Evolutionary conservation across 2,797 vertebrate species (phyloP).

Genomic region (Lithobates pipiens): DNA sequence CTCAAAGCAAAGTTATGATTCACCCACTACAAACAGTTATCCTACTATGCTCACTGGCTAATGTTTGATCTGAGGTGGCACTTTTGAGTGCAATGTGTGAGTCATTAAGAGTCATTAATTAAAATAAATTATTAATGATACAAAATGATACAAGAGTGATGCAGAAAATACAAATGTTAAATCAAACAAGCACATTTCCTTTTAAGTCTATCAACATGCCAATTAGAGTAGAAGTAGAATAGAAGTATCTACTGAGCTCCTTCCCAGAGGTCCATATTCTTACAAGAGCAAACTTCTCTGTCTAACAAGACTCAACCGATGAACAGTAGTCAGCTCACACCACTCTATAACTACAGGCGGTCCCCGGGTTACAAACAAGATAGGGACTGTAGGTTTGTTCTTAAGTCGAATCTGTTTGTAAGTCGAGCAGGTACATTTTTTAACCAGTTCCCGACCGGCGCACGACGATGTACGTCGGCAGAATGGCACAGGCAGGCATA

Average conservation of each 20-base stretch:
- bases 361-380: too few relatives aligned
- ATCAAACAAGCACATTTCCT: neutral
- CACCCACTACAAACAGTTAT: neutral
- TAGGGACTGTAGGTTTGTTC: too few relatives aligned
- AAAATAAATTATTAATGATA: neutral
- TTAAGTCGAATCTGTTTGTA: too few relatives aligned
- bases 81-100: slow-evolving; percentile 6
- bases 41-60: neutral
- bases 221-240: neutral
- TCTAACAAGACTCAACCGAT: too few relatives aligned
- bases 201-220: neutral
- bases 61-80: slow-evolving; percentile 4
- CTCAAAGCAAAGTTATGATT: slow-evolving; percentile 3
- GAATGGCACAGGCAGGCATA: too few relatives aligned
- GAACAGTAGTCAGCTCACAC: neutral
- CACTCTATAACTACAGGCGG: neutral
- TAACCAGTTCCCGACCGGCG: too few relatives aligned
- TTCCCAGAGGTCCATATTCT: neutral
- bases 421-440: too few relatives aligned
- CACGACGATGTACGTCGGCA: too few relatives aligned
- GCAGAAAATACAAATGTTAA: neutral
- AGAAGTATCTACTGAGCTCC: neutral
- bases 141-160: neutral
- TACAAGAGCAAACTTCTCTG: too few relatives aligned
- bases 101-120: neutral